These are phyloP conservation scores for Cheumatopsyche charites DNA, from an alignment of 1,140 invertebrate genomes.

Conservation along the genomic window DNA sequence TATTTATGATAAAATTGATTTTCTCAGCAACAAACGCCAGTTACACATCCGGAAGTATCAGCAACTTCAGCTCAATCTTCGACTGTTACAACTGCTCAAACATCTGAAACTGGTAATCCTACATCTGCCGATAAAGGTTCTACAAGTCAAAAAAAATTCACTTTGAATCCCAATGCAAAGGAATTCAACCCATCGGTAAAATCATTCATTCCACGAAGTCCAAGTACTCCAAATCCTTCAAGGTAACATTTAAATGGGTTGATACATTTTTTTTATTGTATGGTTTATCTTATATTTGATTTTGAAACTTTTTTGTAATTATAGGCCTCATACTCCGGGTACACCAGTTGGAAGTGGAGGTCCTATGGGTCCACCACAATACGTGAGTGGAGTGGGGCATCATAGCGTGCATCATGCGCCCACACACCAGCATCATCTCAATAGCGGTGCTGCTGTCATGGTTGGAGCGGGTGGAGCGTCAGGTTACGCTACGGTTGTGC, in stretches of 20 bases:
- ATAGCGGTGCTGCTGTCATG: conserved; percentile 48
- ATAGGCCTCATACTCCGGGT: conserved; percentile 83
- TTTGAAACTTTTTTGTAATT: conserved; percentile 43
- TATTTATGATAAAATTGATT: not conserved
- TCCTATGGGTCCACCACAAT: conserved; percentile 52
- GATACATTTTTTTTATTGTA: not conserved
- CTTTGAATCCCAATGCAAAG: conserved; percentile 86
- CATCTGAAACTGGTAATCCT: conserved; percentile 47
- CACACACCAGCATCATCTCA: conserved; percentile 43
- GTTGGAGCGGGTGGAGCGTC: conserved; percentile 51
- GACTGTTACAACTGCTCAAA: conserved; percentile 38
- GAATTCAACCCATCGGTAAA: conserved; percentile 89
- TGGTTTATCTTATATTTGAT: not conserved
- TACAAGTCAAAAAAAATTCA: conserved; percentile 75
- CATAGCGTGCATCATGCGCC: conserved; percentile 26
- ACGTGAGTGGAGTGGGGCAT: conserved; percentile 49
- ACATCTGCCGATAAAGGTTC: conserved; percentile 65
- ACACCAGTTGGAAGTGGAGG: conserved; percentile 66
- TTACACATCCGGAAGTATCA: conserved; percentile 17
- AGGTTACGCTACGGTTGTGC: conserved; percentile 34
- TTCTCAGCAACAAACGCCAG: not conserved
- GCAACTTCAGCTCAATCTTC: conserved; percentile 38
- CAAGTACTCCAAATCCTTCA: conserved; percentile 64
- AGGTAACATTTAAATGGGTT: conserved; percentile 49
- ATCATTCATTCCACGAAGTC: conserved; percentile 82